Conservation (phyloP, 2,797 vertebrate species). For the Aphelocoma californica region DNA sequence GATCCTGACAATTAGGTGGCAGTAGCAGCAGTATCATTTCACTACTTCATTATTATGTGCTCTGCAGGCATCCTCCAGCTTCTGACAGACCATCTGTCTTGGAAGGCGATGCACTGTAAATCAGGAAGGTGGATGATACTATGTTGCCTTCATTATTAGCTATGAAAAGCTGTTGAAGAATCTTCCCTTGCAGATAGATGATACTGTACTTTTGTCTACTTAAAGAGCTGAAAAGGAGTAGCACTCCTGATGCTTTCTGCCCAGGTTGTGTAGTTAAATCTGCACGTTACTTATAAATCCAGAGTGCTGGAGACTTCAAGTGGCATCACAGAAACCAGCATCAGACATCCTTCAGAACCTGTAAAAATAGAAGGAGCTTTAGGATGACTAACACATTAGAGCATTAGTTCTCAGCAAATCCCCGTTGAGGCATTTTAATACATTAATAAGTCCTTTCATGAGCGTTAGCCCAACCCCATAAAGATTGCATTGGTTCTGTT, state of each 20-base stretch:
- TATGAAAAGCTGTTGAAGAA: conserved; percentile 7
- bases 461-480: conserved; percentile 53
- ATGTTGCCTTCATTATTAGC: conserved; percentile 10
- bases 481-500: conserved; percentile 14
- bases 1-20: conserved; percentile 50
- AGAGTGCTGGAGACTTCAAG: conserved; percentile 8
- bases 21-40: conserved; percentile 59
- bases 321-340: conserved; percentile 39
- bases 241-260: neutral
- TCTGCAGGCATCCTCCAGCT: conserved; percentile 53
- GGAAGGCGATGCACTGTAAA: conserved; percentile 21
- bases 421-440: conserved; percentile 52
- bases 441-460: conserved; percentile 44
- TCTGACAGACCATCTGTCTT: conserved; percentile 65
- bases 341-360: conserved; percentile 79
- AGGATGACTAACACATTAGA: conserved; percentile 75
- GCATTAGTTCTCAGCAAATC: conserved; percentile 71
- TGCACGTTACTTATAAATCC: conserved; percentile 29
- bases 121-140: conserved; percentile 22
- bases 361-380: conserved; percentile 77
- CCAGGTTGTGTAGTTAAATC: conserved; percentile 14
- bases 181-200: neutral
- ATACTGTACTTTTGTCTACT: conserved; percentile 28
- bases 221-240: conserved; percentile 16
- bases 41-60: conserved; percentile 69